Percentiles rank a stretch among this genome's conserved stretches.
These are phyloP conservation scores for Gulo gulo DNA, from an alignment of 2,113 vertebrate species.

Conservation along the genomic window DNA sequence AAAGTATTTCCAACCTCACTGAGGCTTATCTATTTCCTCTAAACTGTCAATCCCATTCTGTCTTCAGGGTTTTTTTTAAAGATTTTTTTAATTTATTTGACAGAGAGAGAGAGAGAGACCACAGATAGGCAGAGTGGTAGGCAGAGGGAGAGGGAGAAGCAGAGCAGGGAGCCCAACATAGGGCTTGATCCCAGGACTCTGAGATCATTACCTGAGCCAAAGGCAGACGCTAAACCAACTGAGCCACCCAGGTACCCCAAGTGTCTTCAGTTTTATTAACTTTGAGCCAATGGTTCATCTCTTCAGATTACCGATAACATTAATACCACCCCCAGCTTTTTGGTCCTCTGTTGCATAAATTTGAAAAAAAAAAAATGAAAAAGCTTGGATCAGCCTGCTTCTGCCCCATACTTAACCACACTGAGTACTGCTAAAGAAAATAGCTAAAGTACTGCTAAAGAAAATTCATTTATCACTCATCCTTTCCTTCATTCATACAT, in stretches of 20 bases:
- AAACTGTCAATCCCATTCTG: not conserved
- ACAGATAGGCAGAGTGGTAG: too few species aligned
- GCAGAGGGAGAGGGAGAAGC: too few species aligned
- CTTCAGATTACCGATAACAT: not conserved
- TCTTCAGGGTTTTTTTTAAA: not conserved
- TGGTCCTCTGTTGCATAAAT: not conserved
- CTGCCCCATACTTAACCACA: not conserved
- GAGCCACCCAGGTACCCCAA: too few species aligned
- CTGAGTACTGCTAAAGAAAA: not conserved
- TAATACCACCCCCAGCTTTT: not conserved
- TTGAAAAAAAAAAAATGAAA: not conserved
- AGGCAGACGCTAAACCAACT: too few species aligned
- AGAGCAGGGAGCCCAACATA: too few species aligned
- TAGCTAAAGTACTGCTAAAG: not conserved
- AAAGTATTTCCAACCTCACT: not conserved
- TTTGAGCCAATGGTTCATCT: not conserved
- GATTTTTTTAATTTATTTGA: too few species aligned
- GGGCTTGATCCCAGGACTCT: too few species aligned
- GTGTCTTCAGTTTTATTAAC: not conserved
- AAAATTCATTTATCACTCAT: not conserved
- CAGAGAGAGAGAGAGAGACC: too few species aligned
- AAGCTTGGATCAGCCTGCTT: not conserved
- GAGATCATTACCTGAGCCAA: too few species aligned
- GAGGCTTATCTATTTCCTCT: not conserved
- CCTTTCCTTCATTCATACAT: not conserved